Evolutionary conservation across 2,888 invertebrate species (phyloP).

Genomic region (Gasteruption jaculator): DNA sequence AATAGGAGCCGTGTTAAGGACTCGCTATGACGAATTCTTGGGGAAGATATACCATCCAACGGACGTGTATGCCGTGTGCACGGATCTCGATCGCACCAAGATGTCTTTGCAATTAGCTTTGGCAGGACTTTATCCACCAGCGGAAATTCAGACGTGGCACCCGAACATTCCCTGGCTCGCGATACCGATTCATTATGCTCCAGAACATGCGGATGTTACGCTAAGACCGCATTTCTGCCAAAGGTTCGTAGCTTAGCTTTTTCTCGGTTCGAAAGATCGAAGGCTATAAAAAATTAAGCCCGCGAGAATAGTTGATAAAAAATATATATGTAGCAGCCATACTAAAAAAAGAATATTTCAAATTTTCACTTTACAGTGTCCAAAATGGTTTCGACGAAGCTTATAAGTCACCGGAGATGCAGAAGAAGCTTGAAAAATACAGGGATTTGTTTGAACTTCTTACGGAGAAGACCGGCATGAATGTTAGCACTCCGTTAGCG

Average conservation of each 20-base stretch:
- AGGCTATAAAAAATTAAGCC: neutral
- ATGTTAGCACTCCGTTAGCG: neutral
- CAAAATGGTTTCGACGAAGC: slow-evolving; percentile 15
- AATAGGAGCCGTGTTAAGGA: slow-evolving; percentile 29
- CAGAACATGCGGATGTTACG: slow-evolving; percentile 26
- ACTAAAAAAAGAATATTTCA: too few species aligned
- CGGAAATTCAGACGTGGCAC: slow-evolving; percentile 24
- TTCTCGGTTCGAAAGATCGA: neutral
- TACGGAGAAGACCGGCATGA: slow-evolving; percentile 21
- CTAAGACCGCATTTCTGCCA: slow-evolving; percentile 22
- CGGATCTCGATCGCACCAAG: slow-evolving; percentile 29
- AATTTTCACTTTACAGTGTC: slow-evolving; percentile 21
- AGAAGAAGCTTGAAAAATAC: slow-evolving; percentile 10
- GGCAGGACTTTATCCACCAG: slow-evolving; percentile 30
- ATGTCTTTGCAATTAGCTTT: slow-evolving; percentile 30
- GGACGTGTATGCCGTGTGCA: slow-evolving; percentile 28
- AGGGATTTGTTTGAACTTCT: slow-evolving; percentile 20
- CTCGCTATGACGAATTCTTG: slow-evolving; percentile 28
- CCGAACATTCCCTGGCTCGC: slow-evolving; percentile 26
- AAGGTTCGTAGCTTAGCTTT: slow-evolving; percentile 22
- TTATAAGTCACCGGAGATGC: slow-evolving; percentile 11
- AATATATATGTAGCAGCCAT: too few species aligned
- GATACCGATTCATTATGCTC: slow-evolving; percentile 26
- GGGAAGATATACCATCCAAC: slow-evolving; percentile 23
- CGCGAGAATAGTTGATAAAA: too few species aligned